Base-by-base conservation (phyloP, 2,888 invertebrate species). In the Linnaemya vulpina region DNA sequence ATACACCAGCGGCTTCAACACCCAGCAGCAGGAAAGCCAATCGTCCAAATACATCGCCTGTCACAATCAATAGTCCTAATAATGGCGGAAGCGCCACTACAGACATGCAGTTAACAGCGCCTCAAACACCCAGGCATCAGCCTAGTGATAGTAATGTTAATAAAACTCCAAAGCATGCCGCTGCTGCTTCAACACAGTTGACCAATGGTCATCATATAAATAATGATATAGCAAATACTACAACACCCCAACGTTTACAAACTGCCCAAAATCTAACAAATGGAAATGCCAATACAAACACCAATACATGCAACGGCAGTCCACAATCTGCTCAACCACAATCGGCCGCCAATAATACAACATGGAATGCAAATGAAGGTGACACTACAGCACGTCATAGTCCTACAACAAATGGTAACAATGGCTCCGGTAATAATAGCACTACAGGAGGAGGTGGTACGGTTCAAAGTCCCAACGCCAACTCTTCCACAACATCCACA, bases 121-220 rank as follows among this genome's bases (percentile, higher is more conserved):
- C 86, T 80, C 79, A 83, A 87, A 84, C 68, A 78, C 85, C 76
- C 68, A 77, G 65, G 77, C 87, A 78, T 83, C 87, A 58, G 10
- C 78, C 40, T 35, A 74, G 46, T 17, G 85, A 81, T 43, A 55
- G 62, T 4, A 75, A 84, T 40, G 65, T 40, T 7, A 71, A 55
- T 3, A 86, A 90, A 86, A 90, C 90, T 83, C 89, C 90, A 87
- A 91, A 91, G 87, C 89, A 89, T 83, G 84, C 87, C 22, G 78
- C 81, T 13, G 74, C 79, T 51, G 83, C 87, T 53, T 73, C 88
- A 30, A 82, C 88, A 46, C 82, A 88, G 0, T 86, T 89, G 40
- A 88, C 89, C 1, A 88, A 85, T 43, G 82, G 85, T 11, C 85
- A 85, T 75, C 77, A 82, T 62, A 65, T 82, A 60, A 73, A 74